These are phyloP conservation scores for Hypolimnas misippus DNA, from an alignment of 2,888 invertebrate genomes.

Conservation along the genomic window DNA sequence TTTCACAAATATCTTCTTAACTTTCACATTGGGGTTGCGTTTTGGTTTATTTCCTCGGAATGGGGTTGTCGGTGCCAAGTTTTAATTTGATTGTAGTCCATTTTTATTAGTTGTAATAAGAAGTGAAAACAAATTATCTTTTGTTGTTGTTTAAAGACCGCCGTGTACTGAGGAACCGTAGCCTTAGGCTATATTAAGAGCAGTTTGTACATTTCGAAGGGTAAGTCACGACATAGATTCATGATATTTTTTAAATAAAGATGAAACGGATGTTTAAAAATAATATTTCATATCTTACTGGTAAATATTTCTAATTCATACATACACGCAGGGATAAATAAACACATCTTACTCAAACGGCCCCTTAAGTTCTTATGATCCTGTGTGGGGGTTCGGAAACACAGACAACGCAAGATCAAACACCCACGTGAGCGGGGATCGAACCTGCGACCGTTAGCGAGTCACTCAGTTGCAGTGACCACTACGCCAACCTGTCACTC, in stretches of 20 bases:
- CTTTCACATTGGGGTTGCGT: constrained; percentile 8
- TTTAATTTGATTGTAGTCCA: constrained; percentile 17
- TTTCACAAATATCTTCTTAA: constrained; percentile 21
- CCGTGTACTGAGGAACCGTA: not conserved
- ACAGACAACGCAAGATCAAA: too few relatives aligned
- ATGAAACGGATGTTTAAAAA: not conserved
- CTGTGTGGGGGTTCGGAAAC: too few relatives aligned
- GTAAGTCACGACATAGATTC: not conserved
- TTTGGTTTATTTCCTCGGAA: constrained; percentile 15
- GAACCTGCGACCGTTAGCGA: too few relatives aligned
- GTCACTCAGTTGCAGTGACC: too few relatives aligned
- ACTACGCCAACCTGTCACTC: too few relatives aligned
- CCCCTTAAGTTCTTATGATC: too few relatives aligned
- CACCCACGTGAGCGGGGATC: too few relatives aligned
- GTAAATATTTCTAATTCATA: constrained; percentile 1
- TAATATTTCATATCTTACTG: not conserved
- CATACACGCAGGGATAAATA: not conserved
- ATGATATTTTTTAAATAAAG: not conserved
- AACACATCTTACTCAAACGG: not conserved
- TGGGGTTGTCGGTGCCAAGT: constrained; percentile 12
- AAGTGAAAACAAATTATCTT: constrained; percentile 19
- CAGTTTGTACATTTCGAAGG: not conserved
- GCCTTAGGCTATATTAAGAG: not conserved
- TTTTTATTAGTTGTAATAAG: constrained; percentile 16
- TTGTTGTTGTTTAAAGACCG: constrained; percentile 11